These are phyloP conservation scores for Pocillopora damicornis DNA, from an alignment of 64 coral and sea anemone species.

Conservation along the genomic window DNA sequence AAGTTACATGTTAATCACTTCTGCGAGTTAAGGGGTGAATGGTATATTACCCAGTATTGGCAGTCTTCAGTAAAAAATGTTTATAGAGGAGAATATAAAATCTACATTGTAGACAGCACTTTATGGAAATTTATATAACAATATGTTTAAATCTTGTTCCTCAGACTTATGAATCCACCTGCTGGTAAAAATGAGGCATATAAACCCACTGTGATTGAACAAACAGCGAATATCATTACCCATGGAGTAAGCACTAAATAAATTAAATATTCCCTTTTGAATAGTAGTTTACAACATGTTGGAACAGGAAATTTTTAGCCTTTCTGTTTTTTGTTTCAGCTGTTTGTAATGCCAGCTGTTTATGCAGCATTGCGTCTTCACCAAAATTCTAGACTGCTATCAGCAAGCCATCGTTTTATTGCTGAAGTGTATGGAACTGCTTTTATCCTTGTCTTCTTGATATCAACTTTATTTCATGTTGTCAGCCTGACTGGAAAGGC, in stretches of 20 bases:
- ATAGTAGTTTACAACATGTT: too few relatives aligned
- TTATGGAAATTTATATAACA: too few relatives aligned
- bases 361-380: conserved; percentile 41
- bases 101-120: too few relatives aligned
- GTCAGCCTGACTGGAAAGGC: conserved; percentile 61
- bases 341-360: conserved; percentile 76
- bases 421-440: conserved; percentile 76
- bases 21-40: too few relatives aligned
- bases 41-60: too few relatives aligned
- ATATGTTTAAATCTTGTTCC: not conserved
- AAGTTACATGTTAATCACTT: too few relatives aligned
- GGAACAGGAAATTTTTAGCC: not conserved
- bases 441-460: conserved; percentile 69
- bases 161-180: conserved; percentile 78
- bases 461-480: conserved; percentile 90
- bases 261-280: too few relatives aligned
- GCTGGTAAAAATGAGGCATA: conserved; percentile 83
- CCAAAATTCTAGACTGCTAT: conserved; percentile 37
- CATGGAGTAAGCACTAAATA: conserved; percentile 75
- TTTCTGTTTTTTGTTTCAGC: conserved; percentile 44
- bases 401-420: conserved; percentile 60
- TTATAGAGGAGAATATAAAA: too few relatives aligned
- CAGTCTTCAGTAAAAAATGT: too few relatives aligned
- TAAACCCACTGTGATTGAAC: conserved; percentile 78
- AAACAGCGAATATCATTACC: conserved; percentile 86